These are phyloP conservation scores for Chelmon rostratus DNA, from an alignment of 2,797 vertebrate genomes.

Conservation along the genomic window DNA sequence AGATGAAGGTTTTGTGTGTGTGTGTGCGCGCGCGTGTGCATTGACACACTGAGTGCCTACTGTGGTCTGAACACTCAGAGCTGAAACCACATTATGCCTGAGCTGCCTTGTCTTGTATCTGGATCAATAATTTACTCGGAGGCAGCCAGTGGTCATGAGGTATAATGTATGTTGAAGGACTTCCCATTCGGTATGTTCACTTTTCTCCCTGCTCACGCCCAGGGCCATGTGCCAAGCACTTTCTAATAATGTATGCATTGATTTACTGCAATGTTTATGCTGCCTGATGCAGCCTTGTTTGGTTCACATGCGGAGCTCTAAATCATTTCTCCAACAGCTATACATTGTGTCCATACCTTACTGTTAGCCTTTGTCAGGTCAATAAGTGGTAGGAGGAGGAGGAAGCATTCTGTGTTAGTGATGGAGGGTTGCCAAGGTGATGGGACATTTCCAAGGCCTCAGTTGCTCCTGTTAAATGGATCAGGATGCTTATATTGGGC, in stretches of 20 bases:
- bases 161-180: conserved; percentile 52
- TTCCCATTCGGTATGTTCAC: conserved; percentile 39
- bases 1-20: conserved; percentile 17
- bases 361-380: conserved; percentile 15
- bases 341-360: not conserved
- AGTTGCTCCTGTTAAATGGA: conserved; percentile 46
- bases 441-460: conserved; percentile 33
- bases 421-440: conserved; percentile 54
- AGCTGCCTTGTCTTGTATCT: conserved; percentile 34
- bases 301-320: not conserved
- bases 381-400: not conserved
- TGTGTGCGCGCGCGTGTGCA: conserved; percentile 9
- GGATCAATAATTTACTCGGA: conserved; percentile 59
- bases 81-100: conserved; percentile 34
- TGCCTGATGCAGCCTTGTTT: not conserved
- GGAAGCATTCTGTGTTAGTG: not conserved
- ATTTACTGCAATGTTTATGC: conserved; percentile 44
- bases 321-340: conserved; percentile 16
- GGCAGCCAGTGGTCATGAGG: conserved; percentile 38
- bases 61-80: conserved; percentile 34
- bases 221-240: conserved; percentile 3
- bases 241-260: conserved; percentile 32
- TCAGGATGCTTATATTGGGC: conserved; percentile 43
- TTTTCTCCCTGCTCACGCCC: not conserved
- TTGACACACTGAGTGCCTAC: conserved; percentile 16